Evolutionary conservation across 2,888 invertebrate species (phyloP).

Genomic region (Craniophora ligustri): DNA sequence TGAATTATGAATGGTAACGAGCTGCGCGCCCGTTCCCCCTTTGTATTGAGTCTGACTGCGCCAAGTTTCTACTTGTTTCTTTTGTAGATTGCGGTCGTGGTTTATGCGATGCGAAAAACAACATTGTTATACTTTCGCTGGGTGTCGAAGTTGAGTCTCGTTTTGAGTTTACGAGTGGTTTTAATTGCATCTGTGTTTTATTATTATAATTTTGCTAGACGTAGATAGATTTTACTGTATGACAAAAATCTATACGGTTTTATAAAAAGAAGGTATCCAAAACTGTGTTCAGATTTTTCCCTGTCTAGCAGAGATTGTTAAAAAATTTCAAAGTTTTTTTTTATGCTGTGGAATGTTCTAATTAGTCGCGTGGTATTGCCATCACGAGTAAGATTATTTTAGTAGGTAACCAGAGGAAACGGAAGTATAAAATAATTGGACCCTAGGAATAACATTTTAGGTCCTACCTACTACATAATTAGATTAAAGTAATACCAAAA

Average conservation of each 20-base stretch:
- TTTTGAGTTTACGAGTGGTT: slow-evolving; percentile 53
- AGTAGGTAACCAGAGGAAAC: too few species aligned
- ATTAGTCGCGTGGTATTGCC: too few species aligned
- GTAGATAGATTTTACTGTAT: slow-evolving; percentile 10
- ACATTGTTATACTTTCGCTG: slow-evolving; percentile 73
- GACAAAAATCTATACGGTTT: neutral
- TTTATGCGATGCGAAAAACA: slow-evolving; percentile 74
- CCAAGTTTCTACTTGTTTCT: slow-evolving; percentile 82
- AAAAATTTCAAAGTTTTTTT: too few species aligned
- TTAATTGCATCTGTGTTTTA: slow-evolving; percentile 51
- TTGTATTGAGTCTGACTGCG: slow-evolving; percentile 64
- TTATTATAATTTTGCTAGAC: slow-evolving; percentile 26
- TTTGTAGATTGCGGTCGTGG: slow-evolving; percentile 79
- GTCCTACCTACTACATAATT: too few species aligned
- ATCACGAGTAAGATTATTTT: too few species aligned
- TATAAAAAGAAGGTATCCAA: neutral
- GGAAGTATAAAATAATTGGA: too few species aligned
- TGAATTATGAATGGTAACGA: slow-evolving; percentile 89
- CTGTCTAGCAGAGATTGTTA: too few species aligned
- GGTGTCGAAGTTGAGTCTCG: slow-evolving; percentile 52
- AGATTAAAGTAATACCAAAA: too few species aligned
- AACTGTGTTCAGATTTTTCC: too few species aligned
- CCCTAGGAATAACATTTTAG: too few species aligned
- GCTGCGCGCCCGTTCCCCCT: slow-evolving; percentile 60
- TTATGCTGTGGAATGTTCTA: neutral